These are phyloP conservation scores for Malachius bipustulatus DNA, from an alignment of 2,888 invertebrate genomes.

Conservation along the genomic window DNA sequence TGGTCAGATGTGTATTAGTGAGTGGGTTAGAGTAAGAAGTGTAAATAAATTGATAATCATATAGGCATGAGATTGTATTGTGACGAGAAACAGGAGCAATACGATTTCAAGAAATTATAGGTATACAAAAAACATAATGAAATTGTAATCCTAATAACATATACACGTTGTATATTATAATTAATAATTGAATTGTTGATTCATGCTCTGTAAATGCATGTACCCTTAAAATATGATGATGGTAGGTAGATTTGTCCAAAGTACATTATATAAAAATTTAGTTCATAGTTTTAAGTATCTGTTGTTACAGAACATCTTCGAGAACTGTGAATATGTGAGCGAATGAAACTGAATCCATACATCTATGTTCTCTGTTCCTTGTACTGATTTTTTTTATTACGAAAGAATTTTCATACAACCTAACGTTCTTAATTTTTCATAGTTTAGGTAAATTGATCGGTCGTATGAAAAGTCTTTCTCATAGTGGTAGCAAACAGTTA, in stretches of 20 bases:
- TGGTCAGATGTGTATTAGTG: conserved; percentile 25
- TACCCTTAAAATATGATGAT: conserved; percentile 28
- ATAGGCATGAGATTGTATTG: conserved; percentile 33
- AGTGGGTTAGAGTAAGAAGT: conserved; percentile 22
- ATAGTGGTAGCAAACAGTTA: conserved; percentile 32
- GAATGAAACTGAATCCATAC: conserved; percentile 8
- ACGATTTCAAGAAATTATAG: conserved; percentile 28
- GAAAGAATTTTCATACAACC: too few species aligned
- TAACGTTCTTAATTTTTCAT: conserved; percentile 2
- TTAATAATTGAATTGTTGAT: conserved; percentile 25
- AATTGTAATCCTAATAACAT: conserved; percentile 28
- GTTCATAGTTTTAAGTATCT: conserved; percentile 29
- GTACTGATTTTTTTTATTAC: conserved; percentile 20
- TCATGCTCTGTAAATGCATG: conserved; percentile 38
- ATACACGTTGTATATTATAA: conserved; percentile 24
- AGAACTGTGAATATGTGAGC: conserved; percentile 16
- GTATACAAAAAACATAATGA: conserved; percentile 20
- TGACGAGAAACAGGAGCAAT: conserved; percentile 32
- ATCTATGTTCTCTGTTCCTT: conserved; percentile 21
- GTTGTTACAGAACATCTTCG: conserved; percentile 25
- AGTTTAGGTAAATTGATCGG: conserved; percentile 2
- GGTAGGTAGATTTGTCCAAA: conserved; percentile 37
- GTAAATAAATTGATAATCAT: conserved; percentile 35
- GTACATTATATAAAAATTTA: conserved; percentile 28
- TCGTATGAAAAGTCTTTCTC: background rate